Conservation (phyloP, 1,140 invertebrate species). For the Drosophila ohnishii region DNA sequence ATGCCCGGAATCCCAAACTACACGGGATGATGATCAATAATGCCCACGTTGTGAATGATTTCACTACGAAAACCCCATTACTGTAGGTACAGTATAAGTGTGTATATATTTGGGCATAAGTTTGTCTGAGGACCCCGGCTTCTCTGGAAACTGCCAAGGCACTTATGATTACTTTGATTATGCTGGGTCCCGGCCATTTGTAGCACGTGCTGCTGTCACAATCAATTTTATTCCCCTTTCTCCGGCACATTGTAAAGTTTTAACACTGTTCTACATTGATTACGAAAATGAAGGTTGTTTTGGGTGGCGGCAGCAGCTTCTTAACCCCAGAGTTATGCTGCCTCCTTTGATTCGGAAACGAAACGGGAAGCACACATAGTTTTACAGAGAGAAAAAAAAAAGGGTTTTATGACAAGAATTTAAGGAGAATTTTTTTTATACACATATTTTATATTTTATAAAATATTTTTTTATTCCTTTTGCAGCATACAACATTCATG, state of each 20-base stretch:
- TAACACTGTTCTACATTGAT: slow-evolving; percentile 66
- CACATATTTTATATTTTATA: too few relatives aligned
- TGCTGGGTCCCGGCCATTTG: slow-evolving; percentile 40
- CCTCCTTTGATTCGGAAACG: slow-evolving; percentile 31
- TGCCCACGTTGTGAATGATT: slow-evolving; percentile 33
- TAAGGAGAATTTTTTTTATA: too few relatives aligned
- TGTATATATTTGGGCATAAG: slow-evolving; percentile 5
- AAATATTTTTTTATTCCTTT: too few relatives aligned
- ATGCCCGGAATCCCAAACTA: slow-evolving; percentile 41
- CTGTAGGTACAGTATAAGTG: slow-evolving; percentile 1
- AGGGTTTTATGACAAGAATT: background rate
- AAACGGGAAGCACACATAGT: slow-evolving; percentile 21
- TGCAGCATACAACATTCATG: too few relatives aligned
- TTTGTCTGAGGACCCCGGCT: slow-evolving; percentile 1
- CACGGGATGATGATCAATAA: slow-evolving; percentile 40
- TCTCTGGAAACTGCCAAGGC: slow-evolving; percentile 24
- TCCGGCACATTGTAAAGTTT: slow-evolving; percentile 40
- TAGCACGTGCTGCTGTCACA: slow-evolving; percentile 67
- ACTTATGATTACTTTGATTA: slow-evolving; percentile 50
- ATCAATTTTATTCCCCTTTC: slow-evolving; percentile 60
- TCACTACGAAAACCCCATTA: slow-evolving; percentile 24
- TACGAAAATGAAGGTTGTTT: slow-evolving; percentile 38
- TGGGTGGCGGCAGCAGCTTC: slow-evolving; percentile 22
- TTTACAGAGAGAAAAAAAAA: slow-evolving; percentile 20
- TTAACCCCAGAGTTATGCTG: slow-evolving; percentile 36